Evolutionary conservation across 2,113 vertebrate genomes (phyloP).

Genomic region (Dunckerocampus dactyliophorus): DNA sequence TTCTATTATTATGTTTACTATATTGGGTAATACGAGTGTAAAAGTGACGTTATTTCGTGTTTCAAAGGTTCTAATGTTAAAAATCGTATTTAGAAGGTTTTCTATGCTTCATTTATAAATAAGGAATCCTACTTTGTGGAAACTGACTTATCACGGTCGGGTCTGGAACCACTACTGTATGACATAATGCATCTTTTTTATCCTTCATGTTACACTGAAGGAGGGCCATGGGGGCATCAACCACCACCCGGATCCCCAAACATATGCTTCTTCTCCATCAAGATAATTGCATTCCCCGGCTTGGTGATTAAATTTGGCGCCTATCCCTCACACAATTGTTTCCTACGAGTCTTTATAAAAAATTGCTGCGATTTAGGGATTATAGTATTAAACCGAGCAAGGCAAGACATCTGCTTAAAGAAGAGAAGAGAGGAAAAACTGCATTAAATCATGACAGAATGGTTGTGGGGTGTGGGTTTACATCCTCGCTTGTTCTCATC

Average conservation of each 20-base stretch:
- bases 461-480: slow-evolving; percentile 19
- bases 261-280: slow-evolving; percentile 36
- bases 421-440: slow-evolving; percentile 38
- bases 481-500: slow-evolving; percentile 42
- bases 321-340: slow-evolving; percentile 68
- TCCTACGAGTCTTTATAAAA: slow-evolving; percentile 72
- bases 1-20: no score
- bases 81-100: no score
- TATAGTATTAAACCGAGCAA: slow-evolving; percentile 67
- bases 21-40: no score
- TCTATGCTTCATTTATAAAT: no score
- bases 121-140: no score
- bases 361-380: slow-evolving; percentile 71
- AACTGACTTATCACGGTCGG: no score
- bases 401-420: slow-evolving; percentile 62
- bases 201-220: slow-evolving; percentile 9
- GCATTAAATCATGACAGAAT: slow-evolving; percentile 45
- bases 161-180: not conserved
- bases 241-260: slow-evolving; percentile 33
- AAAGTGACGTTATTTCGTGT: no score
- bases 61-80: no score
- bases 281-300: slow-evolving; percentile 65
- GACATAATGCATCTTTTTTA: not conserved
- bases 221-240: slow-evolving; percentile 32
- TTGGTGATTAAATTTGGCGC: slow-evolving; percentile 66